Evolutionary conservation across 2,888 invertebrate genomes (phyloP), one percentile per base, ranked within the genome.

Genomic region (Thyatira batis): DNA sequence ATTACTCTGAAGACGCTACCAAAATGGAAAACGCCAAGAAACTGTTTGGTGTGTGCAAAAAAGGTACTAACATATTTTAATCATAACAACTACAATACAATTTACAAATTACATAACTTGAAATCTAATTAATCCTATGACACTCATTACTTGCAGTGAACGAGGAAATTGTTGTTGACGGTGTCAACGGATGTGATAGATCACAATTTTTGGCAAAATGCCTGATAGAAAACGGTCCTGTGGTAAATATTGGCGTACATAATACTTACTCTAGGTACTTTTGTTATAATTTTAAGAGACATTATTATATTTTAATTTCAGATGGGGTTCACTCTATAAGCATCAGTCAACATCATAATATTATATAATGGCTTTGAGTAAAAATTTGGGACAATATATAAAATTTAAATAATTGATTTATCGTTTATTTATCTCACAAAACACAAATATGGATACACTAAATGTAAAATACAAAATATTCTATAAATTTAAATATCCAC

Each of bases 181-280:
- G 84, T 0, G 80, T 78, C 1, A 77, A 78, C n/a, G 89, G 87
- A 1, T 92, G 92, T 57, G 86, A 90, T n/a, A 74, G 92, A 60
- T 78, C 90, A 6, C 71, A 66, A n/a, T 63, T 74, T 17, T 55
- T 92, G 20, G 71, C 81, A 17, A 78, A 78, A 54, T 92, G 92
- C 55, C 65, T 89, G 0, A 65, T 78, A 6, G 83, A 87, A 57
- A 83, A 85, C 43, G 80, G 84, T 20, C 67, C 76, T 17, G 73
- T 85, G 84, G 90, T 92, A 73, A 53, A 6, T 51, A 10, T 28
- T 28, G 23, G 9, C 1, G 10, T 25, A 13, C 11, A 44, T 8
- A 13, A 39, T 44, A 25, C n/a, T n/a, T n/a, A n/a, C n/a, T n/a
- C n/a, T n/a, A n/a, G n/a, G n/a, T n/a, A n/a, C n/a, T n/a, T n/a